These are phyloP conservation scores for Chrosomus eos DNA, from an alignment of 2,797 vertebrate genomes.

Conservation along the genomic window DNA sequence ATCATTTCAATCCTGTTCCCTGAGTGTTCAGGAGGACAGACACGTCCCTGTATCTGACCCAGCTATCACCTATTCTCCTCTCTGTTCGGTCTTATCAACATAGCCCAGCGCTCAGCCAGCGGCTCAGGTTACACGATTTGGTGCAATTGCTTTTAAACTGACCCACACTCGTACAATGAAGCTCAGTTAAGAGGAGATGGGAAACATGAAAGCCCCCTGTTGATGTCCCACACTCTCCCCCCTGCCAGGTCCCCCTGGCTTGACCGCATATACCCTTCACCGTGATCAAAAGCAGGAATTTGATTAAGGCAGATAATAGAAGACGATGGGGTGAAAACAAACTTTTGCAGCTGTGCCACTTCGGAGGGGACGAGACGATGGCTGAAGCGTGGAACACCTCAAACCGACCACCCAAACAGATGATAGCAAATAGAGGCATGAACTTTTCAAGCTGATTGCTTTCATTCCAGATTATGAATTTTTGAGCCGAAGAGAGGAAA, in stretches of 20 bases:
- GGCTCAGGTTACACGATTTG: constrained; percentile 51
- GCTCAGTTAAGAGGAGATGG: constrained; percentile 52
- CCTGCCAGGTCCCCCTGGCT: constrained; percentile 46
- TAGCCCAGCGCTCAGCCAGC: constrained; percentile 39
- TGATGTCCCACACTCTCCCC: constrained; percentile 31
- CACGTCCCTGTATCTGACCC: constrained; percentile 46
- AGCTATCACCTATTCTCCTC: constrained; percentile 43
- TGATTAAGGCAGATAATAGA: constrained; percentile 70
- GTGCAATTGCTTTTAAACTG: constrained; percentile 54
- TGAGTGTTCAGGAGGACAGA: constrained; percentile 37
- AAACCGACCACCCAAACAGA: constrained; percentile 54
- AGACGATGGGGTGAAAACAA: constrained; percentile 64
- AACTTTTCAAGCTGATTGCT: constrained; percentile 77
- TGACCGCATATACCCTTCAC: constrained; percentile 67
- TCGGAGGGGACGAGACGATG: constrained; percentile 46
- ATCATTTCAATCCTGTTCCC: constrained; percentile 24
- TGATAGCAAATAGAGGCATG: constrained; percentile 63
- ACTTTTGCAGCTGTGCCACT: constrained; percentile 58
- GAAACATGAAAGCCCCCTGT: constrained; percentile 58
- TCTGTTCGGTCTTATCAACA: constrained; percentile 51
- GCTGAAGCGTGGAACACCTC: constrained; percentile 16
- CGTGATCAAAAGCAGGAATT: constrained; percentile 80
- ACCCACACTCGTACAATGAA: constrained; percentile 54
- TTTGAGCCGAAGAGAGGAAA: constrained; percentile 74
- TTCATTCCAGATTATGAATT: constrained; percentile 80